Base-by-base conservation (phyloP, 1,140 invertebrate species). In the Scaptomyza montana region DNA sequence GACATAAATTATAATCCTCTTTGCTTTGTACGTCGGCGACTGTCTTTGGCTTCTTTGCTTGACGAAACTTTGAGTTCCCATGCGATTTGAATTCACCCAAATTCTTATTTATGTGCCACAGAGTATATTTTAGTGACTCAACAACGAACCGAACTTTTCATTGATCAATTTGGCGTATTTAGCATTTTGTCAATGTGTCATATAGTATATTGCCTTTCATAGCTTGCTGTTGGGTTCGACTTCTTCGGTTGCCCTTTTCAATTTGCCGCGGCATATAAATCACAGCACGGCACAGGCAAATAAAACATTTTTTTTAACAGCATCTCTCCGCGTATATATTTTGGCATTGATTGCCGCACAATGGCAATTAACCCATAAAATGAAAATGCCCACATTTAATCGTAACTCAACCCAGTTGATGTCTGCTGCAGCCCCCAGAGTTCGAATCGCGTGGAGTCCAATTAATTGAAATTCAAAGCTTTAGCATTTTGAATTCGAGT, bases 401-500 rank as follows among this genome's bases (percentile, higher is more conserved):
- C 67, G 62, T 51, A 54, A 59, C 41, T 49, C 54, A 62, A 28
- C 28, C 55, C 30, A 54, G 25, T 12, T 25, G 12, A 36, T 9
- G 33, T 33, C 30, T 33, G 33, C 8, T 7, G 19, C 43, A 57
- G 43, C 7, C 56, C 28, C 25, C 25, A 6, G 19, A 21, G 8
- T 13, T 9, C 57, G 57, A 60, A 56, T 53, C 61, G 54, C 33
- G 63, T 46, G 59, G 51, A 63, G 75, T 60, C 76, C 78, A 89
- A 89, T 87, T 89, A 89, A 87, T 89, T 86, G 75, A 86, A 86
- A 86, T 86, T 87, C 82, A 86, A 87, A 89, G 82, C 78, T 62
- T 45, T 45, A 30, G 46, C 74, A 61, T 65, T 75, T 65, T 68
- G 79, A 72, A 68, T 81, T 80, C 77, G 80, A 74, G 57, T 67